These are phyloP conservation scores for Drosophila bifasciata DNA, from an alignment of 1,140 invertebrate species.

Conservation along the genomic window DNA sequence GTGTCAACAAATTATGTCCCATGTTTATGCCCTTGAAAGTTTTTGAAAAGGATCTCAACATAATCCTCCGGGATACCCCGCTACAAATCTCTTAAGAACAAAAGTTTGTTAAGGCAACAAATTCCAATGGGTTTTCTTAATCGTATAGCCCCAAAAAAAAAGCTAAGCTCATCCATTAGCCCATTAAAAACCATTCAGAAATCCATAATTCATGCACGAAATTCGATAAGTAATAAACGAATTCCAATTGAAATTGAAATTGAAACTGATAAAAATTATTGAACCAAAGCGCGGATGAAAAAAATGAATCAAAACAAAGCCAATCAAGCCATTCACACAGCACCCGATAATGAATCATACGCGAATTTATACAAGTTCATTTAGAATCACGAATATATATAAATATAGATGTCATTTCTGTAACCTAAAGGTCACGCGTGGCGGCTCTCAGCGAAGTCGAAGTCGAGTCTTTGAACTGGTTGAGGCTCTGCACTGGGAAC, in stretches of 20 bases:
- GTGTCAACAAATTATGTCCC: slow-evolving; percentile 51
- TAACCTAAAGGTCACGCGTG: not conserved
- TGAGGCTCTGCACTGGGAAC: slow-evolving; percentile 49
- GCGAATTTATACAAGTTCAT: not conserved
- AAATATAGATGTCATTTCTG: not conserved
- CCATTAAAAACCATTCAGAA: not conserved
- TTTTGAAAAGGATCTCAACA: not conserved
- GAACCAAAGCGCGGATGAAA: not conserved
- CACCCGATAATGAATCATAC: slow-evolving; percentile 14
- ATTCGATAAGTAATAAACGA: slow-evolving; percentile 25
- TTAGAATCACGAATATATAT: too few relatives aligned
- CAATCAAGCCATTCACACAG: slow-evolving; percentile 5
- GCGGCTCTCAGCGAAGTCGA: slow-evolving; percentile 22
- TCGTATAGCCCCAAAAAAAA: too few relatives aligned
- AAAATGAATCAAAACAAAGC: not conserved
- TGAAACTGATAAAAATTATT: slow-evolving; percentile 11
- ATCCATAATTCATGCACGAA: slow-evolving; percentile 18
- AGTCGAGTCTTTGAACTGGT: not conserved
- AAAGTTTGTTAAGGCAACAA: too few relatives aligned
- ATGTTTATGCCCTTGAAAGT: slow-evolving; percentile 32
- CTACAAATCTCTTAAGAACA: too few relatives aligned
- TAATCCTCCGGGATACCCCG: too few relatives aligned
- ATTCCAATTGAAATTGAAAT: slow-evolving; percentile 28
- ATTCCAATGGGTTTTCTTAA: too few relatives aligned
- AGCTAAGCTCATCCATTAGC: too few relatives aligned